phyloP scores from a whole-genome alignment of 2,888 invertebrate species.

The Leucoptera coffeella region DNA sequence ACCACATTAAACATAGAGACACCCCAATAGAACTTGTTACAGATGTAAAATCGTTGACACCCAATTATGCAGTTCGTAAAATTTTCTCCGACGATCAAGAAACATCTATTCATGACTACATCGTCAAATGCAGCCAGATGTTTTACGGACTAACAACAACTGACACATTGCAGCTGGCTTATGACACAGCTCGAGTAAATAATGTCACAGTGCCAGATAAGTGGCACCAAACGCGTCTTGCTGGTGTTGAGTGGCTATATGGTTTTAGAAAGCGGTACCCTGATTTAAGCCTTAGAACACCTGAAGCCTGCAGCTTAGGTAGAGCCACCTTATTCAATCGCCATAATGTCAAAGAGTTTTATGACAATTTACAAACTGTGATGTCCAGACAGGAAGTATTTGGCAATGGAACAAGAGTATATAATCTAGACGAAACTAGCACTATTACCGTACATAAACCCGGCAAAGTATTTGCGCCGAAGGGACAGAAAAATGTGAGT shows the following conservation, averaged over 20 bases:
- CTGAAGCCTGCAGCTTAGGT: background rate
- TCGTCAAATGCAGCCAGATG: constrained; percentile 4
- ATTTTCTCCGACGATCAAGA: constrained; percentile 5
- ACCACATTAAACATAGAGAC: background rate
- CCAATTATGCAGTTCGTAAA: background rate
- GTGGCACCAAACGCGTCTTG: background rate
- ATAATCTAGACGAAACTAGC: constrained; percentile 7
- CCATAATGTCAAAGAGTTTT: background rate
- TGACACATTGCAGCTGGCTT: constrained; percentile 3
- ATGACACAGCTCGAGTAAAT: constrained; percentile 4
- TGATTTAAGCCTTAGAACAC: background rate
- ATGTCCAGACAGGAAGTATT: too few relatives aligned
- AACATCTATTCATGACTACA: constrained; percentile 3
- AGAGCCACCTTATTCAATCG: background rate
- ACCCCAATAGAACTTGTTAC: too few relatives aligned
- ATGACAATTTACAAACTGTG: background rate
- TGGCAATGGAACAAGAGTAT: constrained; percentile 4
- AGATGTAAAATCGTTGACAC: background rate
- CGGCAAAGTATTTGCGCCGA: constrained; percentile 7
- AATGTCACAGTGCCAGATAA: constrained; percentile 1
- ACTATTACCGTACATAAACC: constrained; percentile 8
- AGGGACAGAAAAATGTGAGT: constrained; percentile 5
- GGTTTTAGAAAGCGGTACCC: background rate
- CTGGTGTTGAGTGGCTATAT: background rate
- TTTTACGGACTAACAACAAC: constrained; percentile 5